These are phyloP conservation scores for Dicrostonyx torquatus DNA, from an alignment of 2,797 vertebrate genomes.

Conservation along the genomic window DNA sequence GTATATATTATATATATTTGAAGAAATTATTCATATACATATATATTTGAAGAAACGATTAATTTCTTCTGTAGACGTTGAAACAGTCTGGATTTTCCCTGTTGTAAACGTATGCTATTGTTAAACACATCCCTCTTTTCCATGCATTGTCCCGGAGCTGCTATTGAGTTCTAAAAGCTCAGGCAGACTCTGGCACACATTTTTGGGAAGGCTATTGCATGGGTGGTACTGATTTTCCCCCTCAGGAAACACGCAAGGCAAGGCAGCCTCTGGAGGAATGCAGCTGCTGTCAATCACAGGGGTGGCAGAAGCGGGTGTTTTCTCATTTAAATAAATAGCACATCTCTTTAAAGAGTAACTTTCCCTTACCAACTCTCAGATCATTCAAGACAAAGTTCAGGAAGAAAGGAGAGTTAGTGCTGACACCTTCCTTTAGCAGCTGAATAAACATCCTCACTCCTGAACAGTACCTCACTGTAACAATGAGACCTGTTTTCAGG, in stretches of 20 bases:
- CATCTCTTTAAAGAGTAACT: conserved; percentile 39
- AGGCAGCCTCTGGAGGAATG: neutral
- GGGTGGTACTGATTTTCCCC: neutral
- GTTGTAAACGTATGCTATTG: neutral
- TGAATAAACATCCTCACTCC: neutral
- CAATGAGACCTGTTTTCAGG: neutral
- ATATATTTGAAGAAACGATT: neutral
- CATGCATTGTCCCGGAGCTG: neutral
- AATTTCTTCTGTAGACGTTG: neutral
- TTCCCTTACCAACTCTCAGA: neutral
- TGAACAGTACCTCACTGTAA: neutral
- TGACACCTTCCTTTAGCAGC: neutral
- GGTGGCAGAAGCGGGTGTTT: neutral
- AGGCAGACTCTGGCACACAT: neutral
- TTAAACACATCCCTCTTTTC: neutral
- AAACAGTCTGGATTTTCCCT: conserved; percentile 21
- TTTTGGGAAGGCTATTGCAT: neutral
- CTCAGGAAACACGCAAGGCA: neutral
- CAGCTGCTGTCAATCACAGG: neutral
- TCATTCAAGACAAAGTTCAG: neutral
- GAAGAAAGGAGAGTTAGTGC: conserved; percentile 2
- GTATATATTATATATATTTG: neutral
- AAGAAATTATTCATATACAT: neutral
- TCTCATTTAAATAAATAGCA: conserved; percentile 1
- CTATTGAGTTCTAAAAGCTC: neutral